Evolutionary conservation across 2,797 vertebrate genomes (phyloP).

Genomic region (Dryobates pubescens): DNA sequence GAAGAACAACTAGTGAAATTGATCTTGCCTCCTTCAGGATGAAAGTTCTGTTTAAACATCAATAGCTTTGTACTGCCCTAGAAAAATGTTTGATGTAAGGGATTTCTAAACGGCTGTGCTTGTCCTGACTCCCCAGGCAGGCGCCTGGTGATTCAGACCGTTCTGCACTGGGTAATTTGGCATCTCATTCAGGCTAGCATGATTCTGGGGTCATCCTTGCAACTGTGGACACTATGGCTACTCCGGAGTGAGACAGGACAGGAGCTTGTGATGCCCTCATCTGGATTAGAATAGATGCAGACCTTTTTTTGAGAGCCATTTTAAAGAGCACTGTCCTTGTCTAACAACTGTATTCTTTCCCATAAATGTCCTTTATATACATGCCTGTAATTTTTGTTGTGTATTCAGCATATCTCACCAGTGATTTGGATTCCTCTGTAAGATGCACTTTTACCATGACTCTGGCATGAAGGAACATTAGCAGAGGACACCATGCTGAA

Average conservation of each 20-base stretch:
- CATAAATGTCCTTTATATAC: background rate
- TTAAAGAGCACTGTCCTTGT: background rate
- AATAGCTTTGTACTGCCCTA: background rate
- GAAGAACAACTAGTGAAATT: constrained; percentile 62
- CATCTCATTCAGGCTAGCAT: background rate
- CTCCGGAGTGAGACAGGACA: background rate
- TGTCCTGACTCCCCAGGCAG: background rate
- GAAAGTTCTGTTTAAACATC: constrained; percentile 55
- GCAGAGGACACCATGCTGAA: background rate
- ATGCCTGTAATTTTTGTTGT: background rate
- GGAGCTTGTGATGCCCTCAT: background rate
- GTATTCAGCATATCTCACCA: background rate
- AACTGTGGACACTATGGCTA: background rate
- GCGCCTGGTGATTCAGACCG: background rate
- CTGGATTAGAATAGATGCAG: background rate
- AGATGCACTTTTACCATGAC: background rate
- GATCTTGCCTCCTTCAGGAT: constrained; percentile 46
- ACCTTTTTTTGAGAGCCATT: background rate
- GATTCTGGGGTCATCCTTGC: background rate
- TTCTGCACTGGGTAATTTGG: background rate
- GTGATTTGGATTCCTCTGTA: background rate
- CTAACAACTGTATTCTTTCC: background rate
- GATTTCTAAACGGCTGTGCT: background rate
- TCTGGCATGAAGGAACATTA: background rate
- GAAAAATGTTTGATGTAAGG: constrained; percentile 53